Base-by-base conservation (phyloP, 2,888 invertebrate genomes). In the Chrysina gloriosa region DNA sequence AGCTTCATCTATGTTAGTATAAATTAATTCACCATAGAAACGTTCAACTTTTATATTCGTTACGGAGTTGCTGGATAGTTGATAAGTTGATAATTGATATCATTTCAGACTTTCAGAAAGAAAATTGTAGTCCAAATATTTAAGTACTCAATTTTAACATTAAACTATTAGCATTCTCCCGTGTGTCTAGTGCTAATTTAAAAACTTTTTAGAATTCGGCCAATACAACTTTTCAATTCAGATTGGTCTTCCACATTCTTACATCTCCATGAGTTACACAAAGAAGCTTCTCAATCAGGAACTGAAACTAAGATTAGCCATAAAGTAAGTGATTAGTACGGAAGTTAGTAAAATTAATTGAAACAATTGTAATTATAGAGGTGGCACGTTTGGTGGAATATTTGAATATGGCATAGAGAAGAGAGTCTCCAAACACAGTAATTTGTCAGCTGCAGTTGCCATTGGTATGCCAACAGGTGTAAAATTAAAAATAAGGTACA, bases 371-470 rank as follows among this genome's bases (percentile, higher is more conserved):
- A 27, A 5, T 23, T 25, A 3, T 21, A 95, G 94, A 82, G 85
- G 89, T 47, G 95, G 96, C 9, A 94, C 95, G 0, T 94, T 95
- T 82, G 97, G 97, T 3, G 91, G 91, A 2, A 85, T 93, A 65
- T 84, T 95, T 0, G 97, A 97, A 80, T 97, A 96, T 79, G 96
- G 96, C 0, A 92, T 93, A 0, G 96, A 97, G 79, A 97, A 96
- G 77, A 95, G 94, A 81, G 89, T 98, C 25, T 95, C 97, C 0
- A 91, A 95, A 81, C 94, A 96, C 78, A 97, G 94, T 79, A 90
- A 91, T 42, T 85, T 97, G 1, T 91, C 93, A 0, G 97, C 96
- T 0, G 89, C 94, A 0, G 92, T 98, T 36, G 88, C 90, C 70
- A 84, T 97, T 14, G 97, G 97, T 1, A 86, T 94, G 25, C 95